Conservation (phyloP, 2,113 vertebrate species). For the Falco punctatus region DNA sequence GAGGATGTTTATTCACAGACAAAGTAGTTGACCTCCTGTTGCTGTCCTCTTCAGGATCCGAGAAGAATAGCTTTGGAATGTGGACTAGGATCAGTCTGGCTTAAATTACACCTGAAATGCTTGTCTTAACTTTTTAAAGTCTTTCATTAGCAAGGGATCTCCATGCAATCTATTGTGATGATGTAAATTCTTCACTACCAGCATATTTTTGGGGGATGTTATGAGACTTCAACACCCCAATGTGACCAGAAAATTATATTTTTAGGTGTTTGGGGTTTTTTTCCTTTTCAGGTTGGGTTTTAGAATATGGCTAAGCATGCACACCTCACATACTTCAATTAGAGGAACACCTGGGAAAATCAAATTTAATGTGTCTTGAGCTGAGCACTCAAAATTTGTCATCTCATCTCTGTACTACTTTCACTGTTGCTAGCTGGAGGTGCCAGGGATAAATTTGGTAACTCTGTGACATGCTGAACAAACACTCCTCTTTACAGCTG, state of each 20-base stretch:
- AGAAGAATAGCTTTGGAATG: background rate
- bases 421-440: background rate
- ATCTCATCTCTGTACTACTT: background rate
- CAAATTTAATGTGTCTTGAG: background rate
- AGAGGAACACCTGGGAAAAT: background rate
- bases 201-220: background rate
- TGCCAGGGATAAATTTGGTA: background rate
- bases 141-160: background rate
- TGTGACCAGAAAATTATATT: background rate
- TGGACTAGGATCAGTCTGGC: background rate
- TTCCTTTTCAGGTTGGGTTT: background rate
- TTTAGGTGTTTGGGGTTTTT: background rate
- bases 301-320: background rate
- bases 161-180: background rate
- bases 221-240: background rate
- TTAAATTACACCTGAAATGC: background rate
- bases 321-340: background rate
- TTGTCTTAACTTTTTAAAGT: background rate
- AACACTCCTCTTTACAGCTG: background rate
- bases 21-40: background rate
- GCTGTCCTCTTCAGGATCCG: background rate
- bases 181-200: background rate
- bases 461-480: background rate
- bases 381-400: background rate
- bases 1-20: background rate